Base-by-base conservation (phyloP, 2,888 invertebrate species). In the Archips crataeganus region DNA sequence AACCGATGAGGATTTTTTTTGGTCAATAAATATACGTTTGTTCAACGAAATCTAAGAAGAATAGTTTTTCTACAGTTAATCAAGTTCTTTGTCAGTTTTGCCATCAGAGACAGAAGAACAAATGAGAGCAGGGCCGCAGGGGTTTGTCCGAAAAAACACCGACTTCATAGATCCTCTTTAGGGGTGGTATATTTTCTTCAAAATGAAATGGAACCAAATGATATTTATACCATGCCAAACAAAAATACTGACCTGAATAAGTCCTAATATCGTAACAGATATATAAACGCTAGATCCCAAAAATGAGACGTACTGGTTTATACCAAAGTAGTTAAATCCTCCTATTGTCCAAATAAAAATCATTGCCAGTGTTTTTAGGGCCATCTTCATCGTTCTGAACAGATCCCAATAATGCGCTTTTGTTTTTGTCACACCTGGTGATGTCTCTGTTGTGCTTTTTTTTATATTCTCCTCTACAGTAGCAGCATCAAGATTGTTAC, bases 291-390 rank as follows among this genome's bases (percentile, higher is more conserved):
- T 84, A 0, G 81, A 74, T 5, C 85, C 87, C 47, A 89, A 76
- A 5, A 84, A 79, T 0, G 87, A 81, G 34, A 84, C 76, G 71
- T 89, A 89, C 71, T 90, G 88, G 76, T 80, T 85, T 57, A 90
- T 80, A 9, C 90, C 89, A 63, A 76, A 91, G 76, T 82, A 90
- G 62, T 83, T 84, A 32, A 82, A 70, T 2, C 89, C 90, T 3
- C 81, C 77, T 0, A 84, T 77, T 32, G 83, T 81, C 87, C 88
- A 91, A 2, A 85, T 75, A 0, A 81, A 68, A 6, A 84, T 74
- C 0, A 84, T 82, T 3, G 79, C 78, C 10, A 83, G 34, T 0
- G 87, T 87, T n/a, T 80, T 84, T 13, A 82, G 49, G 5, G 81
- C 62, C 3, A 87, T 51, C 15, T 81, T 76, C 70, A 80, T 88